These are phyloP conservation scores for Latrodectus geometricus DNA, from an alignment of 1,140 invertebrate species.

Conservation along the genomic window DNA sequence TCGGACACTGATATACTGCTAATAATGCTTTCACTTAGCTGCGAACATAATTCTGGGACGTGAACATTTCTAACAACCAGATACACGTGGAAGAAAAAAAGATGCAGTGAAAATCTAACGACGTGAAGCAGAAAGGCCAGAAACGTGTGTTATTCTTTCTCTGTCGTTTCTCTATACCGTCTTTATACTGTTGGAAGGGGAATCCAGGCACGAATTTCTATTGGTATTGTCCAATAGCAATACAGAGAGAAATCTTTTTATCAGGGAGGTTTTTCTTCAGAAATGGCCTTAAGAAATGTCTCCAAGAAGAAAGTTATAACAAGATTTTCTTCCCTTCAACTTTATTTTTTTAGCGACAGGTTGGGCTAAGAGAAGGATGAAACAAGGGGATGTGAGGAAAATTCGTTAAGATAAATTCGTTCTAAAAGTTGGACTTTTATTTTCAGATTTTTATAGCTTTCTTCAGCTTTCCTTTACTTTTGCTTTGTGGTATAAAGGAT, in stretches of 20 bases:
- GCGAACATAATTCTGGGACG: conserved; percentile 30
- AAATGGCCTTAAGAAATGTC: conserved; percentile 46
- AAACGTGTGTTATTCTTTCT: conserved; percentile 7
- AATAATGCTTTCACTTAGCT: conserved; percentile 45
- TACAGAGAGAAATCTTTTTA: conserved; percentile 39
- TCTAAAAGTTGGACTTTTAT: not conserved
- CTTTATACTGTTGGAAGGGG: not conserved
- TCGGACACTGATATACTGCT: conserved; percentile 28
- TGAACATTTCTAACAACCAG: conserved; percentile 6
- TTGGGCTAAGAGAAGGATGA: not conserved
- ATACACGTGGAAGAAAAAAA: not conserved
- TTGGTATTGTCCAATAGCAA: conserved; percentile 2
- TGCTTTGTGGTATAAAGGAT: not conserved
- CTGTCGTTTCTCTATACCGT: not conserved
- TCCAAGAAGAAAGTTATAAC: conserved; percentile 44
- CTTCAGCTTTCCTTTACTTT: not conserved
- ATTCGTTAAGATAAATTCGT: conserved; percentile 47
- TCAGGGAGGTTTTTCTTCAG: conserved; percentile 13
- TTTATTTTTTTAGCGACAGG: not conserved
- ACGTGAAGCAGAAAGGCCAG: not conserved
- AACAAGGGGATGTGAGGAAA: conserved; percentile 35
- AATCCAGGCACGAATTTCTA: conserved; percentile 18
- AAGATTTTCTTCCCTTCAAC: conserved; percentile 21
- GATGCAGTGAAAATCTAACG: not conserved
- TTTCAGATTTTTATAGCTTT: not conserved